These are phyloP conservation scores for Volucella inflata DNA, from an alignment of 2,888 invertebrate species.

Conservation along the genomic window DNA sequence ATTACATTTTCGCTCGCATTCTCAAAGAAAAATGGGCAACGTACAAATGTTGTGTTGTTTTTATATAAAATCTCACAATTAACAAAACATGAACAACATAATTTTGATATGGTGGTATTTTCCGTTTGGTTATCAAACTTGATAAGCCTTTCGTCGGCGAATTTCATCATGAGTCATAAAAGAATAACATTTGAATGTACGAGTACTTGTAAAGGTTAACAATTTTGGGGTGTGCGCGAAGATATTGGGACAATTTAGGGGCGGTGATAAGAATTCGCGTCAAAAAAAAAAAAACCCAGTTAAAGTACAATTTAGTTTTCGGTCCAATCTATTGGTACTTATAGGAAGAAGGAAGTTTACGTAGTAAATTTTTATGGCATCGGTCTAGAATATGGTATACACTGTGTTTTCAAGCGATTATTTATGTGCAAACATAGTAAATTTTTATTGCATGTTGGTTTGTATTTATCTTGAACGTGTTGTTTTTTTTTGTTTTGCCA, in stretches of 20 bases:
- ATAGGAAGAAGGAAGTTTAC: too few relatives aligned
- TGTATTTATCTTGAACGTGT: too few relatives aligned
- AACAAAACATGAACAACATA: not conserved
- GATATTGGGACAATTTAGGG: constrained; percentile 3
- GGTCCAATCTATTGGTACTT: too few relatives aligned
- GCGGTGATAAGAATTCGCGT: constrained; percentile 27
- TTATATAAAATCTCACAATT: not conserved
- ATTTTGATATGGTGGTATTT: constrained; percentile 11
- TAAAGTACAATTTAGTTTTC: too few relatives aligned
- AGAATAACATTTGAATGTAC: constrained; percentile 9
- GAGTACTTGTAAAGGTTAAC: not conserved
- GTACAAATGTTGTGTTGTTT: too few relatives aligned
- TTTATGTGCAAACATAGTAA: too few relatives aligned
- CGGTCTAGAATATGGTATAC: too few relatives aligned
- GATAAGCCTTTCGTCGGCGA: constrained; percentile 8
- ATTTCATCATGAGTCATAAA: constrained; percentile 6
- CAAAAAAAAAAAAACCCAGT: not conserved
- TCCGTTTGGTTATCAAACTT: not conserved
- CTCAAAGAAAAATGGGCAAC: too few relatives aligned
- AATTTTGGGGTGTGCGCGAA: constrained; percentile 14
- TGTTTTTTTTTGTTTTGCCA: too few relatives aligned
- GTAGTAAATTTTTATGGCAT: too few relatives aligned
- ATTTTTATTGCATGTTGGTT: too few relatives aligned
- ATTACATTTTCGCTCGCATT: not conserved
- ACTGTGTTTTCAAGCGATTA: too few relatives aligned